A percentile compares a stretch with the other conserved stretches of the same genome.
phyloP scores from a whole-genome alignment of 2,797 vertebrate species.

The Limnodromus scolopaceus region DNA sequence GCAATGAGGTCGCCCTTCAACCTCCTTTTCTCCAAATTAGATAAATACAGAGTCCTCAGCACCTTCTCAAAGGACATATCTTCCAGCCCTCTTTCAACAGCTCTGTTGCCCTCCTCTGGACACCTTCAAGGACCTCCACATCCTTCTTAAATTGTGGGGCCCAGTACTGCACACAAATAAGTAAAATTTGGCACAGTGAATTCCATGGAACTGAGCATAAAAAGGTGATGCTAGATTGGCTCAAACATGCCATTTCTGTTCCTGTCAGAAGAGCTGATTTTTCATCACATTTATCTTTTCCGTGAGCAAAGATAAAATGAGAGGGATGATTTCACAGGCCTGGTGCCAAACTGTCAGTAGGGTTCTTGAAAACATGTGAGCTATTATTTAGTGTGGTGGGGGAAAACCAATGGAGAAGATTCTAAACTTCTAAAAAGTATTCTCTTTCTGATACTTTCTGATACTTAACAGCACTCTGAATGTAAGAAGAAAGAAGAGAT shows the following conservation, averaged over 20 bases:
- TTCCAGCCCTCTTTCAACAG: background rate
- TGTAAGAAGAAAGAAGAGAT: background rate
- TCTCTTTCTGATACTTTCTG: background rate
- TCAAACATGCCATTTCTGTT: background rate
- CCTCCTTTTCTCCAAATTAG: background rate
- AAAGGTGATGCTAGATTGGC: background rate
- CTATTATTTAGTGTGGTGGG: background rate
- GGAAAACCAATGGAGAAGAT: background rate
- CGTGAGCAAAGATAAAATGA: background rate
- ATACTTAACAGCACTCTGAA: background rate
- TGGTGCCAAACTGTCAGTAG: background rate
- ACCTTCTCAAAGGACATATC: background rate
- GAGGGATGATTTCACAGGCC: background rate
- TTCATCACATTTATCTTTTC: background rate
- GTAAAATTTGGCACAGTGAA: background rate
- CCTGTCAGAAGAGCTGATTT: background rate
- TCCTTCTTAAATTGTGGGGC: background rate
- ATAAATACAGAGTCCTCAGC: background rate
- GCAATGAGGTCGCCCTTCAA: background rate
- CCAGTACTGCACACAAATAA: background rate
- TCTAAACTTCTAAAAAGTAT: background rate
- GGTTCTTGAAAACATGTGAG: too few species aligned
- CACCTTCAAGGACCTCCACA: background rate
- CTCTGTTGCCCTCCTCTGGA: background rate
- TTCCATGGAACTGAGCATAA: background rate